These are phyloP conservation scores for Caenorhabditis parvicauda DNA, from an alignment of 2,888 invertebrate species.

Conservation along the genomic window DNA sequence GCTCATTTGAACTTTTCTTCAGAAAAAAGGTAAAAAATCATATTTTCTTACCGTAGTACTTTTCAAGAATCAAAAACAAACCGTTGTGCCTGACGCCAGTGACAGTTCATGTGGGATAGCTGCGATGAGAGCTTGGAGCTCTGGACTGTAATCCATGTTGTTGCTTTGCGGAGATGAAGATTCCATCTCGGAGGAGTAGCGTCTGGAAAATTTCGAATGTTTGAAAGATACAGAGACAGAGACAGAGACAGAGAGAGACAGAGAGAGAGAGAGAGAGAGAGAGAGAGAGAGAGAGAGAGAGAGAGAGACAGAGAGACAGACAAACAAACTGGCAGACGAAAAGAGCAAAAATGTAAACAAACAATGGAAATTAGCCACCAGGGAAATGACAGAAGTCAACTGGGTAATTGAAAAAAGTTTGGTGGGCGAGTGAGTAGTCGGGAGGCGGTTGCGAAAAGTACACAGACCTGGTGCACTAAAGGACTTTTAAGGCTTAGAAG, in stretches of 20 bases:
- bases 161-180: not conserved
- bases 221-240: not conserved
- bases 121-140: constrained; percentile 24
- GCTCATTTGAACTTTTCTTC: too few relatives aligned
- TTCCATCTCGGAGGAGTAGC: not conserved
- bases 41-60: not conserved
- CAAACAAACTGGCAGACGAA: constrained; percentile 1
- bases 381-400: not conserved
- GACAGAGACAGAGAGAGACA: not conserved
- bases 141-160: constrained; percentile 1
- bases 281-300: constrained; percentile 1
- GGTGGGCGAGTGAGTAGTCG: not conserved
- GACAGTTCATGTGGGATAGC: constrained; percentile 23
- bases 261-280: constrained; percentile 1
- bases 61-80: constrained; percentile 2
- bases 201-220: not conserved
- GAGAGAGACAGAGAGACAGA: not conserved
- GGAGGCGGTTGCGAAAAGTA: too few relatives aligned
- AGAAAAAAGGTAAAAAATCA: not conserved
- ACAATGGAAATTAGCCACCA: constrained; percentile 1
- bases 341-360: constrained; percentile 1
- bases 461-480: constrained; percentile 13
- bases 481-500: constrained; percentile 9
- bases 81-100: constrained; percentile 4
- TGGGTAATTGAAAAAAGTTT: not conserved